phyloP scores from a whole-genome alignment of 2,113 vertebrate species.

The Neotoma lepida region DNA sequence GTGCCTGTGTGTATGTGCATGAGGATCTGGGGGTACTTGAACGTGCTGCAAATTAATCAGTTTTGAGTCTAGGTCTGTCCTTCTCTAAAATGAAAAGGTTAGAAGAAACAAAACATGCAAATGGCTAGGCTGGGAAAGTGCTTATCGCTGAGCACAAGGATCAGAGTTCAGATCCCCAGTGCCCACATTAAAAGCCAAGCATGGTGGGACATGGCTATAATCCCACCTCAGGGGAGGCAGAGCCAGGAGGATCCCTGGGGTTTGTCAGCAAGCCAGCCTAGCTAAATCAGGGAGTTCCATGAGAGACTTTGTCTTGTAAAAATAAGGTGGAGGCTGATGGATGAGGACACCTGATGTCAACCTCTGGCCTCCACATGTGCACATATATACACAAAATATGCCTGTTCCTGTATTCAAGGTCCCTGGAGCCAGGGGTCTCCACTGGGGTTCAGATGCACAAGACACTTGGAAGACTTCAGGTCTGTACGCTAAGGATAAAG shows the following conservation, averaged over 20 bases:
- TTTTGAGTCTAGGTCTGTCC: background rate
- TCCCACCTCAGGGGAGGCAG: background rate
- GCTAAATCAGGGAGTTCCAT: background rate
- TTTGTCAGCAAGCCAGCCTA: background rate
- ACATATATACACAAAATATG: background rate
- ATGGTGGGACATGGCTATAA: no score
- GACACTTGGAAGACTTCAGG: background rate
- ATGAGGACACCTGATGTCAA: no score
- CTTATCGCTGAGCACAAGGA: background rate
- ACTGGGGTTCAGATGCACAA: background rate
- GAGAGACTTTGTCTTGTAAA: background rate
- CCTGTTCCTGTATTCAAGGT: background rate
- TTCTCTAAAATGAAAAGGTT: constrained; percentile 27
- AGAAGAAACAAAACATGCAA: constrained; percentile 1
- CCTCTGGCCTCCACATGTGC: background rate
- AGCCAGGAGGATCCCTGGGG: background rate
- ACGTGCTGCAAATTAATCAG: background rate
- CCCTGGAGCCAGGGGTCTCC: background rate
- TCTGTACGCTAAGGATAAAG: background rate
- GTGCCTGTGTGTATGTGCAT: background rate
- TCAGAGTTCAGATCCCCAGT: background rate
- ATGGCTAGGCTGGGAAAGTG: background rate
- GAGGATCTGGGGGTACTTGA: background rate
- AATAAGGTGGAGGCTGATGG: background rate
- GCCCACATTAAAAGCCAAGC: background rate